Evolutionary conservation across 2,113 vertebrate genomes (phyloP).

Genomic region (Anseranas semipalmata): DNA sequence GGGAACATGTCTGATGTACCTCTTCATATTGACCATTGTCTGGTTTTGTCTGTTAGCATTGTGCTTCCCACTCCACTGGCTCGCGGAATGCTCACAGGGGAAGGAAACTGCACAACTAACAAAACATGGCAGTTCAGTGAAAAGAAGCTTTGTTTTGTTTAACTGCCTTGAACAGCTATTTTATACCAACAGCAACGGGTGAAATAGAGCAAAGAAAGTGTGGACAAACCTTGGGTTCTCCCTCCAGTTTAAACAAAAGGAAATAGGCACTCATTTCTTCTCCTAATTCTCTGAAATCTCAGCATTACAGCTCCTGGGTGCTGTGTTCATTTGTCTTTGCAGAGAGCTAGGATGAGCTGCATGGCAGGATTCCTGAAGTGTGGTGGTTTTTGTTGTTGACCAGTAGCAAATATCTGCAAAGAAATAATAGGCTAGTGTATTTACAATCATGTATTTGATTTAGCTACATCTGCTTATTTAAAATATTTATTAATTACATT

Average conservation of each 20-base stretch:
- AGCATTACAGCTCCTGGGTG: not conserved
- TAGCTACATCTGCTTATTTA: not conserved
- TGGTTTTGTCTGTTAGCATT: not conserved
- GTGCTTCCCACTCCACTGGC: not conserved
- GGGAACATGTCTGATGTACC: not conserved
- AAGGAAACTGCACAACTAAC: not conserved
- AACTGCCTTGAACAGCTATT: not conserved
- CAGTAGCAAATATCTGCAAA: not conserved
- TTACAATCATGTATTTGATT: not conserved
- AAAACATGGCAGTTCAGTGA: not conserved
- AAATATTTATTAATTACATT: constrained; percentile 56
- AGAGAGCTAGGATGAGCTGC: not conserved
- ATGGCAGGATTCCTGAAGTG: not conserved
- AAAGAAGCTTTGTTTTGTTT: not conserved
- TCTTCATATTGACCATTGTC: not conserved
- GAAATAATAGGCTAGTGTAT: not conserved
- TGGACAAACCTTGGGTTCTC: not conserved
- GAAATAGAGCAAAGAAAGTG: not conserved
- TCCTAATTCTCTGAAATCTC: not conserved
- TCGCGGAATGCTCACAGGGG: accelerated
- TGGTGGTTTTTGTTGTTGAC: not conserved
- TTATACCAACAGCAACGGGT: not conserved
- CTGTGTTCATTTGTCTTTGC: not conserved
- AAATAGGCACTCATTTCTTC: not conserved
- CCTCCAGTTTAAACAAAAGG: not conserved